A percentile compares a stretch with the other conserved stretches of the same genome.
These are phyloP conservation scores for Coendou prehensilis DNA, from an alignment of 2,797 vertebrate genomes.

Conservation along the genomic window DNA sequence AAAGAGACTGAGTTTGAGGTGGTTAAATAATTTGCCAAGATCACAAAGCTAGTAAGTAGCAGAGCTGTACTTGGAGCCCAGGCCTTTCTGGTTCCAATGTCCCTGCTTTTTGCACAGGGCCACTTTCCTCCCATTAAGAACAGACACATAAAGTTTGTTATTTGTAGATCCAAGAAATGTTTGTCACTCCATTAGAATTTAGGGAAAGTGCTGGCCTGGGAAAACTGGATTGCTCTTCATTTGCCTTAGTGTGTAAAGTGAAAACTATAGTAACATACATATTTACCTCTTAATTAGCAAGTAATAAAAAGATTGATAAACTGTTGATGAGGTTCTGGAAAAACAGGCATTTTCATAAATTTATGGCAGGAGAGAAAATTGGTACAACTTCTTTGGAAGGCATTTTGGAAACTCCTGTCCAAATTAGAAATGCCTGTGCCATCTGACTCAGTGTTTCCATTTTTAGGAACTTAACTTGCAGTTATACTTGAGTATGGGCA, in stretches of 20 bases:
- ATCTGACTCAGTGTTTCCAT: not conserved
- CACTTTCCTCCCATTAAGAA: not conserved
- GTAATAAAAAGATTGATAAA: not conserved
- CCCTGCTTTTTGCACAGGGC: not conserved
- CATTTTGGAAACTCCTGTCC: conserved; percentile 36
- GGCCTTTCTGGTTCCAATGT: not conserved
- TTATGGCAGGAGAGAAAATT: not conserved
- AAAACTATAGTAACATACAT: not conserved
- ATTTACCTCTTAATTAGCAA: not conserved
- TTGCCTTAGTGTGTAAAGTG: not conserved
- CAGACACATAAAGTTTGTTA: not conserved
- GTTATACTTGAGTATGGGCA: not conserved
- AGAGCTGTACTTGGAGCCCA: not conserved
- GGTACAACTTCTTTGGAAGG: conserved; percentile 25
- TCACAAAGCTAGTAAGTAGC: not conserved
- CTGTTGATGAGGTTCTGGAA: not conserved
- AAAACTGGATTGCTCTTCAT: not conserved
- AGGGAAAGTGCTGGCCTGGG: not conserved
- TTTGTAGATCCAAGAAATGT: not conserved
- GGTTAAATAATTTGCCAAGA: conserved; percentile 26
- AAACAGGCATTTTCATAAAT: not conserved
- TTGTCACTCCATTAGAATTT: not conserved
- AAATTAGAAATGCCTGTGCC: not conserved
- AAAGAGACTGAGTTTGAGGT: conserved; percentile 7
- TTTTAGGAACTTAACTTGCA: conserved; percentile 34